Evolutionary conservation across 2,888 invertebrate species (phyloP).

Genomic region (Sarcophaga carnaria): DNA sequence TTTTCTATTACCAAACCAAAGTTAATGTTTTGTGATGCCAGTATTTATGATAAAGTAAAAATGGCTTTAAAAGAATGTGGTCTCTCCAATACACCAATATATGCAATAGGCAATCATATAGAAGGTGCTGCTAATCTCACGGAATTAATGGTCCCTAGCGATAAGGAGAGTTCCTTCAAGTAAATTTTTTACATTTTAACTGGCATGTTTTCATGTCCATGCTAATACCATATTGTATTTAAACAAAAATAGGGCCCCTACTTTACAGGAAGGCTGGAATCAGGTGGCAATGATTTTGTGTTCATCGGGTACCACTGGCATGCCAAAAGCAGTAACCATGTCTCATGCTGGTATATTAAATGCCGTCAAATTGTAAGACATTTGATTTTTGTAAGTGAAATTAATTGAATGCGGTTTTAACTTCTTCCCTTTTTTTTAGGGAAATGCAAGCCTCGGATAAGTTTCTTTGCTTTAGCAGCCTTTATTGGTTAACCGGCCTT

Average conservation of each 20-base stretch:
- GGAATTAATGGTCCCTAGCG: constrained; percentile 48
- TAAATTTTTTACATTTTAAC: constrained; percentile 8
- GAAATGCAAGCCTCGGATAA: constrained; percentile 50
- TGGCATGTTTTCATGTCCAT: not conserved
- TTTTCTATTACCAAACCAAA: constrained; percentile 73
- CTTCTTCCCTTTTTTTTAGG: constrained; percentile 56
- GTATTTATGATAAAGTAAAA: constrained; percentile 65
- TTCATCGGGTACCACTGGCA: constrained; percentile 78
- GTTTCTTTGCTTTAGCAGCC: constrained; percentile 70
- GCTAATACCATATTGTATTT: too few species aligned
- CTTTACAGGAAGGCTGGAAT: constrained; percentile 33
- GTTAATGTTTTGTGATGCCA: constrained; percentile 74
- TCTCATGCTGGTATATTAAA: constrained; percentile 48
- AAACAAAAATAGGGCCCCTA: too few species aligned
- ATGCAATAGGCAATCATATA: constrained; percentile 71
- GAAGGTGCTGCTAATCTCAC: constrained; percentile 55
- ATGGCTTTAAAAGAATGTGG: constrained; percentile 65
- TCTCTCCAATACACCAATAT: constrained; percentile 62
- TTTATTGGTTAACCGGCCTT: constrained; percentile 73
- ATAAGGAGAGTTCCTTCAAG: constrained; percentile 31
- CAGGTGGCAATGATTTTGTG: constrained; percentile 72
- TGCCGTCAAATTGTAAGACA: constrained; percentile 36
- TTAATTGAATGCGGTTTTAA: too few species aligned
- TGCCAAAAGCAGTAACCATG: constrained; percentile 75
- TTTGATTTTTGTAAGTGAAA: not conserved